A percentile compares a stretch with the other conserved stretches of the same genome.
Evolutionary conservation across 2,797 vertebrate genomes (phyloP).

Genomic region (Petrocephalus schoutedeni): DNA sequence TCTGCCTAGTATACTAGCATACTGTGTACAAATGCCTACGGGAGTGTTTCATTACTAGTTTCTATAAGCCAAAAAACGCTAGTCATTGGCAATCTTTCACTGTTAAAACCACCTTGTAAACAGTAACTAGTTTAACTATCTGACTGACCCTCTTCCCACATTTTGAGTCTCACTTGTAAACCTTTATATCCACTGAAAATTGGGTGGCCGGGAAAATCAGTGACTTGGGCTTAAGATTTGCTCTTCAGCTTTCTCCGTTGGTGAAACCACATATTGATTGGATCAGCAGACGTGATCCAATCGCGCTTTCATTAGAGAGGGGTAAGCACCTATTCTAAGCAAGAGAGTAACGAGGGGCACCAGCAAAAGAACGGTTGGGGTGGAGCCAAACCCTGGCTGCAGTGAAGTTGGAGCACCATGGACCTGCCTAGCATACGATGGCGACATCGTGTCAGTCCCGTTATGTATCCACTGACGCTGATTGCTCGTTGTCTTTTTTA

Average conservation of each 20-base stretch:
- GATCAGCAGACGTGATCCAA: conserved; percentile 2
- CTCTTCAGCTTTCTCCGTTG: background rate
- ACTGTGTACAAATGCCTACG: background rate
- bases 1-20: background rate
- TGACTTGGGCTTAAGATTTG: background rate
- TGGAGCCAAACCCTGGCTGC: background rate
- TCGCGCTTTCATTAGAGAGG: background rate
- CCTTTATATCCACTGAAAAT: background rate
- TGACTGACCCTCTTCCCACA: background rate
- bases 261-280: background rate
- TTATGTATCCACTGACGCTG: background rate
- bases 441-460: background rate
- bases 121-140: background rate
- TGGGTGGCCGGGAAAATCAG: background rate
- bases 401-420: background rate
- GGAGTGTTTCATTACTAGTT: background rate
- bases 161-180: background rate
- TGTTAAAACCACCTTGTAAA: background rate
- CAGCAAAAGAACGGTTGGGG: background rate
- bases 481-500: conserved; percentile 38
- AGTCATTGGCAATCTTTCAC: background rate
- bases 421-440: background rate
- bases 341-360: background rate
- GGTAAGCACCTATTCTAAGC: conserved; percentile 19
- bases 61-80: background rate